A percentile compares a stretch with the other conserved stretches of the same genome.
Evolutionary conservation across 2,888 invertebrate genomes (phyloP).

Genomic region (Acholoe squamosa): DNA sequence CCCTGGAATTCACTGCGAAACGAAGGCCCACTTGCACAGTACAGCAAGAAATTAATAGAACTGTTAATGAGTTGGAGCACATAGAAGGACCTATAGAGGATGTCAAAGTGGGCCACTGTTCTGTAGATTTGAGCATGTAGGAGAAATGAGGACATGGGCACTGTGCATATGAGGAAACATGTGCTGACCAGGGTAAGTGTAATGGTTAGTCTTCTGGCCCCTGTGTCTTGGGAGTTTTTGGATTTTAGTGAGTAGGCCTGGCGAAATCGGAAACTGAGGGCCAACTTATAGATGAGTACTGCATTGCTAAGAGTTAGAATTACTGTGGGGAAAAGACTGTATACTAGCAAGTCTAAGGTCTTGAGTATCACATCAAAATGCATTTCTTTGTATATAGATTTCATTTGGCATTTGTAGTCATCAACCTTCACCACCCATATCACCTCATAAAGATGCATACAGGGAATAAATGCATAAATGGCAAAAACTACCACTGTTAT

Average conservation of each 20-base stretch:
- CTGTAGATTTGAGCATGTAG: slow-evolving; percentile 41
- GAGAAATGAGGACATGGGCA: slow-evolving; percentile 44
- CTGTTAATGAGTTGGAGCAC: slow-evolving; percentile 46
- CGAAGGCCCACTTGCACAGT: slow-evolving; percentile 30
- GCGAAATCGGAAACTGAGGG: not conserved
- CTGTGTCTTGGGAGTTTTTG: not conserved
- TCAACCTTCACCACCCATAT: not conserved
- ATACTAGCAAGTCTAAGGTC: slow-evolving; percentile 16
- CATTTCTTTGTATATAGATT: not conserved
- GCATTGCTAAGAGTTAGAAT: slow-evolving; percentile 30
- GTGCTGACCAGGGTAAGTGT: slow-evolving; percentile 37
- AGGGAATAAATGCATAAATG: not conserved
- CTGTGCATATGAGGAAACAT: slow-evolving; percentile 37
- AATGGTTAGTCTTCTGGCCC: slow-evolving; percentile 27
- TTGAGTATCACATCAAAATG: slow-evolving; percentile 39
- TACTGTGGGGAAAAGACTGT: slow-evolving; percentile 37
- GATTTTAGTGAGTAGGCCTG: not conserved
- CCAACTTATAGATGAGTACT: slow-evolving; percentile 5
- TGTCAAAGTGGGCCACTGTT: slow-evolving; percentile 1
- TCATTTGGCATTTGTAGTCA: slow-evolving; percentile 20
- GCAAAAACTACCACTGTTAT: not conserved
- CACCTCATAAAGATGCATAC: not conserved
- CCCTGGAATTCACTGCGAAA: not conserved
- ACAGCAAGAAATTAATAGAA: slow-evolving; percentile 40
- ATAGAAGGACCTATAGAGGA: slow-evolving; percentile 35